These are phyloP conservation scores for Tinea pellionella DNA, from an alignment of 2,888 invertebrate species.

Conservation along the genomic window DNA sequence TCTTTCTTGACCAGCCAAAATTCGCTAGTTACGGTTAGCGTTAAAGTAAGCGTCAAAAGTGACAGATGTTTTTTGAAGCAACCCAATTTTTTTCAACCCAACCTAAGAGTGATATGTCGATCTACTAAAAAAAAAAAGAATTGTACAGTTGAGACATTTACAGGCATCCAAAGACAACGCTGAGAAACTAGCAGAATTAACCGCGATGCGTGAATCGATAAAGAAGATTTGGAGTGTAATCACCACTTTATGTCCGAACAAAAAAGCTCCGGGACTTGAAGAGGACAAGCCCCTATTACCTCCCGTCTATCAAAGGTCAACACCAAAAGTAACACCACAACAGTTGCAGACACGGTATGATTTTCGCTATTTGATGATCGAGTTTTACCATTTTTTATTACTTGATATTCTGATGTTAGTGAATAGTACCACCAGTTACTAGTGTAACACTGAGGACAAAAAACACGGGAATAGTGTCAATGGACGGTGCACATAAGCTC, in stretches of 20 bases:
- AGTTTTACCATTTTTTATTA: not conserved
- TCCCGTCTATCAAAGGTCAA: constrained; percentile 39
- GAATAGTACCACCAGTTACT: too few species aligned
- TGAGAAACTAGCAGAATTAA: constrained; percentile 72
- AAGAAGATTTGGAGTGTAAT: constrained; percentile 73
- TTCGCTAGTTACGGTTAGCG: too few species aligned
- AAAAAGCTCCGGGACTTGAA: constrained; percentile 63
- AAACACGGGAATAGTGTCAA: too few species aligned
- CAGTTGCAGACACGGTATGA: constrained; percentile 59
- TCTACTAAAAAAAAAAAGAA: too few species aligned
- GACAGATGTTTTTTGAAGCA: too few species aligned
- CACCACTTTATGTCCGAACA: constrained; percentile 70
- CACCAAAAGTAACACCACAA: constrained; percentile 54
- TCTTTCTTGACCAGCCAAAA: too few species aligned
- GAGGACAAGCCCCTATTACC: constrained; percentile 57
- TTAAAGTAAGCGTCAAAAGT: too few species aligned
- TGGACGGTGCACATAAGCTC: too few species aligned
- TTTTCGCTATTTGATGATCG: not conserved
- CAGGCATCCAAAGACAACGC: constrained; percentile 65
- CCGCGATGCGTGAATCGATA: constrained; percentile 70
- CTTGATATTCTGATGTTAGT: too few species aligned
- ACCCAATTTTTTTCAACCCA: too few species aligned
- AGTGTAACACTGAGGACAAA: too few species aligned
- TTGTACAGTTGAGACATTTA: constrained; percentile 14
- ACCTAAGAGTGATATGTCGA: too few species aligned